Evolutionary conservation across 2,888 invertebrate species (phyloP).

Genomic region (Aromia moschata): DNA sequence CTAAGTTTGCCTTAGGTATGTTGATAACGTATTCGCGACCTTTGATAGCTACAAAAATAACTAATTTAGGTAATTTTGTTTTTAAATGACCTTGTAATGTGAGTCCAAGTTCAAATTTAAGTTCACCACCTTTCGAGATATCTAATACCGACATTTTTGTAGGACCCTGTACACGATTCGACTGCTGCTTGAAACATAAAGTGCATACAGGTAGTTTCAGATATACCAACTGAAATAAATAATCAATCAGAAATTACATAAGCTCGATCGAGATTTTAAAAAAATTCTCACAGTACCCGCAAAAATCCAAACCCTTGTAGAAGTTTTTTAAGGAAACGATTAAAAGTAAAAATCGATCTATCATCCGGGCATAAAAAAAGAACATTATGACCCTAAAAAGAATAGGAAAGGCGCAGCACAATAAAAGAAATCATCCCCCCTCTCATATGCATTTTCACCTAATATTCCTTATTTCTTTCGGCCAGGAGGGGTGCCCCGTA

Average conservation of each 20-base stretch:
- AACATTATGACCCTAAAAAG: conserved; percentile 41
- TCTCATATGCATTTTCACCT: conserved; percentile 30
- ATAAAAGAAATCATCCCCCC: conserved; percentile 40
- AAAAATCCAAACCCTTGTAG: conserved; percentile 31
- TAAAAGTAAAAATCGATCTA: conserved; percentile 44
- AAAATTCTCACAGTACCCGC: conserved; percentile 40
- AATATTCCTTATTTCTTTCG: conserved; percentile 25
- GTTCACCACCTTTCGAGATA: too few species aligned
- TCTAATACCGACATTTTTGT: too few species aligned
- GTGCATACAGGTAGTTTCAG: too few species aligned
- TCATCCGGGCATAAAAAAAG: conserved; percentile 38
- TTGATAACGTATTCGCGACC: too few species aligned
- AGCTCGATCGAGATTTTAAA: conserved; percentile 32
- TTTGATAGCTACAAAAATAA: too few species aligned
- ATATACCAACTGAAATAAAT: conserved; percentile 1
- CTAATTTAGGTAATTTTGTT: too few species aligned
- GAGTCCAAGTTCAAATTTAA: too few species aligned
- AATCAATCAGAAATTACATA: conserved; percentile 37
- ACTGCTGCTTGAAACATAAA: too few species aligned
- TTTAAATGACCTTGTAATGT: too few species aligned
- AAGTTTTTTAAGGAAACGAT: conserved; percentile 37
- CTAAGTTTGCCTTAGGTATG: too few species aligned
- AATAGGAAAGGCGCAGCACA: conserved; percentile 37
- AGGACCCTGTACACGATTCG: too few species aligned
- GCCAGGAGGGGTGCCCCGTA: conserved; percentile 2